Conservation (phyloP, 1,140 invertebrate genomes). For the Drosophila bocki region DNA sequence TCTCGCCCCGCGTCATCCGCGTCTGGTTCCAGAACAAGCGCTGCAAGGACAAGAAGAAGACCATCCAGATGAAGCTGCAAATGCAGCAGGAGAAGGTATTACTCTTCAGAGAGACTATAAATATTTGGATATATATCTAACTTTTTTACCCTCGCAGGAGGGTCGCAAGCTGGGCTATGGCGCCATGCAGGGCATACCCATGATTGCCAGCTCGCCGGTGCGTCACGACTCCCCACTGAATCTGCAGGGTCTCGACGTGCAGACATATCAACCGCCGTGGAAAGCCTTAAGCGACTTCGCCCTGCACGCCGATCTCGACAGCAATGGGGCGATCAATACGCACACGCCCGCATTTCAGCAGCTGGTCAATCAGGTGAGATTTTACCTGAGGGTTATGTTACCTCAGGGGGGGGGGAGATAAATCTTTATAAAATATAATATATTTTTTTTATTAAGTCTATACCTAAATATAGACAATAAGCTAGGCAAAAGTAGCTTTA, state of each 20-base stretch:
- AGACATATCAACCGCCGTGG: constrained; percentile 98
- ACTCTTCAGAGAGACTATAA: constrained; percentile 46
- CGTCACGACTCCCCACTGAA: constrained; percentile 95
- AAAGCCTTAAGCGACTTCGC: constrained; percentile 98
- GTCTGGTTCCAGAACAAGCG: constrained; percentile 99
- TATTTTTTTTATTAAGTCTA: background rate
- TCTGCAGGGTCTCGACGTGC: constrained; percentile 95
- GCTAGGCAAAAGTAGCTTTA: background rate
- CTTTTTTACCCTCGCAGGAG: constrained; percentile 88
- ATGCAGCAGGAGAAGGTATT: constrained; percentile 98
- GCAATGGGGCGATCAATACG: constrained; percentile 89
- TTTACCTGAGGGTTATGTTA: background rate
- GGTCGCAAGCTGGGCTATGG: constrained; percentile 96
- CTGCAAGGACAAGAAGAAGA: constrained; percentile 99
- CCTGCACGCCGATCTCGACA: constrained; percentile 95
- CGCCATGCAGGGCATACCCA: constrained; percentile 97
- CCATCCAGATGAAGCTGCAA: constrained; percentile 98
- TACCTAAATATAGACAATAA: background rate
- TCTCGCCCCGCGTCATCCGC: constrained; percentile 97
- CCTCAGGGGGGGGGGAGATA: background rate
- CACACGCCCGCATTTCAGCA: constrained; percentile 97
- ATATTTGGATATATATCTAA: background rate
- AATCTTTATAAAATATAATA: background rate
- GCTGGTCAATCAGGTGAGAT: constrained; percentile 94
- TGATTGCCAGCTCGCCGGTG: constrained; percentile 98